Evolutionary conservation across 2,113 vertebrate genomes (phyloP), one percentile per base, ranked within the genome.

Genomic region (Myiozetetes cayanensis): DNA sequence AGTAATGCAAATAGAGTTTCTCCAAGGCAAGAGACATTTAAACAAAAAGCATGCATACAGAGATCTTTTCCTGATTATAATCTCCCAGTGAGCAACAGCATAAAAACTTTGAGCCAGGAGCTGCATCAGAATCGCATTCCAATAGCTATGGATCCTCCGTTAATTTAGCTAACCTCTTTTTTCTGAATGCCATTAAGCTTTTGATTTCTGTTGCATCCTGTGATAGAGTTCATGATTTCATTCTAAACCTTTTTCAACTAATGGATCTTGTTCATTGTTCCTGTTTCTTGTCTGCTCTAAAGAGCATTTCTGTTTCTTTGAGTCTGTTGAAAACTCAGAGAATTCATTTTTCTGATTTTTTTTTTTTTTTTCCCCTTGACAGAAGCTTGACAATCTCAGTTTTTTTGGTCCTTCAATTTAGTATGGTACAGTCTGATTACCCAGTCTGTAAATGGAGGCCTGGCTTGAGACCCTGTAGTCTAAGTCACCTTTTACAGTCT

Each of bases 371-470:
- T 68, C 31, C 43, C 62, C 12, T 50, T 86, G 41, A 18, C 47
- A 70, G 41, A 47, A 83, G 6, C 50, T 66, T n/a, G 53, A 56
- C 46, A 23, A 4, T 19, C 43, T 84, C 41, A 19, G 2, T 13
- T 73, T 67, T 80, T 58, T 17, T n/a, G 67, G 9, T 73, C 21
- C 20, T 77, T 84, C 43, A 46, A 3, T 12, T 83, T 44, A 70
- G 31, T 44, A 10, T 15, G 37, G 28, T 49, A 14, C 2, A 7
- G 6, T 77, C 70, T 85, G 12, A 33, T 72, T 1, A 5, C 44
- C 15, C 30, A 30, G 0, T 58, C 43, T 2, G 7, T 80, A 63
- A 72, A n/a, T 0, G 8, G 46, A 52, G 30, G 10, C 41, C 49
- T 88, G 71, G 8, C 23, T 86, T 58, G 43, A 77, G 49, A 72